These are phyloP conservation scores for Hymenochirus boettgeri DNA, from an alignment of 2,113 vertebrate genomes.

Conservation along the genomic window DNA sequence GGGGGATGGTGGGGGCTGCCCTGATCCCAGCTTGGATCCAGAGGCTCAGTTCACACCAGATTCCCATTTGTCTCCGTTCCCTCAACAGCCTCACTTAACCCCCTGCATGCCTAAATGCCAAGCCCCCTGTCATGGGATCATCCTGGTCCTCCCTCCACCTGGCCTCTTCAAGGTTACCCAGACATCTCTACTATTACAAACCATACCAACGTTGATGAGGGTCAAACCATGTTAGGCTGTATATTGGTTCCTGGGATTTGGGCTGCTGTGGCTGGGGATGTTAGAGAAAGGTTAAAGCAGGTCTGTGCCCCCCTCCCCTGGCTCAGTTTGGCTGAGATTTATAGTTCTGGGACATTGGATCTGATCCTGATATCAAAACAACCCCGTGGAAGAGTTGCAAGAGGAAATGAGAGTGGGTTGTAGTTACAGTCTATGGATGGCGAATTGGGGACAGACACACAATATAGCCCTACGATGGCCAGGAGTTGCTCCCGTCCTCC, in stretches of 20 bases:
- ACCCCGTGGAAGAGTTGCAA: too few species aligned
- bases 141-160: neutral
- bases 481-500: too few species aligned
- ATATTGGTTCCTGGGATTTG: conserved; percentile 25
- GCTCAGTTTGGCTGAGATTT: neutral
- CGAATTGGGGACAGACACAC: too few species aligned
- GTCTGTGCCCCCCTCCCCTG: neutral
- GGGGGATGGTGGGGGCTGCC: conserved; percentile 1
- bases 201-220: too few species aligned
- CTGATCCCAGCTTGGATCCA: conserved; percentile 12
- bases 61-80: conserved; percentile 20
- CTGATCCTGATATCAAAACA: too few species aligned
- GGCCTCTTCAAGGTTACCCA: conserved; percentile 13
- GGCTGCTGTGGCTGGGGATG: neutral
- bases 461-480: too few species aligned
- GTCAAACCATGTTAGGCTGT: too few species aligned
- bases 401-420: too few species aligned
- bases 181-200: conserved; percentile 6
- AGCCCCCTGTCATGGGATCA: neutral
- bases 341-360: too few species aligned
- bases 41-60: conserved; percentile 27
- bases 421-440: too few species aligned
- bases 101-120: neutral
- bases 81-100: conserved; percentile 24
- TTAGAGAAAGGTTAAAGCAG: neutral